Evolutionary conservation across 92 coral and sea anemone genomes (phyloP).

Genomic region (Umimayanthus kanabou): DNA sequence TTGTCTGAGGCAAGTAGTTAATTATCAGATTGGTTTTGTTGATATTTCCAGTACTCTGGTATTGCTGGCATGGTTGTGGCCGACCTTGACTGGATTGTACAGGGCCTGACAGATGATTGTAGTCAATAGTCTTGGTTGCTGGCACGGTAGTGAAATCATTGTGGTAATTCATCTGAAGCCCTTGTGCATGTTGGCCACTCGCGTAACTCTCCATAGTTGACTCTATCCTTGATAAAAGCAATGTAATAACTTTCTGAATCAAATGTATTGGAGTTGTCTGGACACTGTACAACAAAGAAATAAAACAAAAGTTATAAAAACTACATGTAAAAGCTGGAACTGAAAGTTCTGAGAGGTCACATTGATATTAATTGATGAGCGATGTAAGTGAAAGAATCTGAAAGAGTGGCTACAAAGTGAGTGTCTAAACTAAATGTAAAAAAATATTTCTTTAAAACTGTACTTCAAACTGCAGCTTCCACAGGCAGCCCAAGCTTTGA

Average conservation of each 20-base stretch:
- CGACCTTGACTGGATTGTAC: neutral
- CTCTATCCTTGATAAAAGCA: neutral
- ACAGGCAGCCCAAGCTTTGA: no score
- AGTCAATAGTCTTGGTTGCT: constrained; percentile 24
- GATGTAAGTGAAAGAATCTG: no score
- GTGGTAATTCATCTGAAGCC: constrained; percentile 31
- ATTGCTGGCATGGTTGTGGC: neutral
- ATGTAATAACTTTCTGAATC: neutral
- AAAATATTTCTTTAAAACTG: no score
- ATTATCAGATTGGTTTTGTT: constrained; percentile 77
- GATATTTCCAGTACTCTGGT: neutral
- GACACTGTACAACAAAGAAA: neutral
- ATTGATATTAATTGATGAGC: no score
- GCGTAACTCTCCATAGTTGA: constrained; percentile 27
- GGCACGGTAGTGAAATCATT: constrained; percentile 1
- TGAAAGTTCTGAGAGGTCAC: neutral
- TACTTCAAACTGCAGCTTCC: no score
- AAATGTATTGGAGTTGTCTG: neutral
- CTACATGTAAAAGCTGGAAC: neutral
- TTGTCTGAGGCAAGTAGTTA: constrained; percentile 76
- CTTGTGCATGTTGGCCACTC: constrained; percentile 14
- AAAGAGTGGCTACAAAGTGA: no score
- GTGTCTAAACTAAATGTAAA: no score
- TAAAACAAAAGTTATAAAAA: neutral
- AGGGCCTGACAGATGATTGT: constrained; percentile 29